Conservation (phyloP, 2,113 vertebrate genomes). For the Lethenteron camtschaticum region DNA sequence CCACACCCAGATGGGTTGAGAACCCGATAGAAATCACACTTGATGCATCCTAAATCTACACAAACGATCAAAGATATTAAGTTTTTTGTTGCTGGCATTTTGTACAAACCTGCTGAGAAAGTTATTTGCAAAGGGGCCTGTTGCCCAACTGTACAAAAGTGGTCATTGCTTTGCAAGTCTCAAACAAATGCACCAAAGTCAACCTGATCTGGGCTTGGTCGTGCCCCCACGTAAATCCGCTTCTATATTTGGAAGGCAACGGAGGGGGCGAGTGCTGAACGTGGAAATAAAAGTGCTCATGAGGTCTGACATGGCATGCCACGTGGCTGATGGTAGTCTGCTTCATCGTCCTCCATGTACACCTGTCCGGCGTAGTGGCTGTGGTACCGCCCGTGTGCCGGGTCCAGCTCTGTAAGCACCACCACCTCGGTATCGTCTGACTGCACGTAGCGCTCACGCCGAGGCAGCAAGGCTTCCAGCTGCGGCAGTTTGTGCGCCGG, state of each 20-base stretch:
- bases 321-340: conserved; percentile 13
- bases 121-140: too few species aligned
- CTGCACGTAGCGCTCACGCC: conserved; percentile 10
- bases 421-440: conserved; percentile 77
- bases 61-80: too few species aligned
- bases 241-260: conserved; percentile 21
- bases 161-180: too few species aligned
- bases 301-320: conserved; percentile 23
- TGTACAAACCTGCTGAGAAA: too few species aligned
- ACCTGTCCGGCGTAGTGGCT: conserved; percentile 32
- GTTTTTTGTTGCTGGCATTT: too few species aligned
- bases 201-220: conserved; percentile 9
- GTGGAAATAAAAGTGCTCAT: conserved; percentile 19
- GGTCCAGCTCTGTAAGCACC: conserved; percentile 44
- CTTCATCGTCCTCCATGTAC: conserved; percentile 49
- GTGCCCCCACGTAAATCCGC: conserved; percentile 24
- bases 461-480: conserved; percentile 19
- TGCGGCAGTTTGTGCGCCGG: conserved; percentile 15
- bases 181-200: too few species aligned
- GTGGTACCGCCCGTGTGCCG: conserved; percentile 20
- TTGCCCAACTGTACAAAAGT: too few species aligned
- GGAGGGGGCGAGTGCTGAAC: conserved; percentile 17
- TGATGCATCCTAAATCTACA: too few species aligned
- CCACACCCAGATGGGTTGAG: too few species aligned
- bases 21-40: too few species aligned